Base-by-base conservation (phyloP, 1,140 invertebrate genomes). In the Bombus soroeensis region DNA sequence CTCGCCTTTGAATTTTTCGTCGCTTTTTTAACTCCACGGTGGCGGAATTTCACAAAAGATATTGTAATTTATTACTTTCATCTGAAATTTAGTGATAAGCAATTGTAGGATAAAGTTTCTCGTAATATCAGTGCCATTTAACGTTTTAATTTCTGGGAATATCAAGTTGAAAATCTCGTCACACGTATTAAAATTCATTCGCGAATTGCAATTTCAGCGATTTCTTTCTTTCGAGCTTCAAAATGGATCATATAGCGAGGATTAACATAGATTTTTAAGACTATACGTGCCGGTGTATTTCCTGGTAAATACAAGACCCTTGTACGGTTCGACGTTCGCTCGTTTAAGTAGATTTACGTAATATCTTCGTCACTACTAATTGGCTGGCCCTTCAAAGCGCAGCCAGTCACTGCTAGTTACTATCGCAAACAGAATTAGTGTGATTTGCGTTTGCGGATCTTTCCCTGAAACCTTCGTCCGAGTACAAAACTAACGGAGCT, bases 371-470 rank as follows among this genome's bases (percentile, higher is more conserved):
- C 53, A 0, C 39, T 72, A 2, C 83, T 84, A 84, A 80, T 80
- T 85, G 83, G 76, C 68, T 72, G 39, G 53, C 62, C 83, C 53
- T 64, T 72, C 77, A 64, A 72, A 73, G 68, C n/a, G 57, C 39
- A 71, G n/a, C 28, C 41, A 59, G 47, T 79, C 83, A 25, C 57
- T 37, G 25, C 39, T 34, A 72, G 68, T 37, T 79, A 62, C 41
- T 41, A 80, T 59, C 39, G 53, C 37, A 81, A 73, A 81, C 80
- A 64, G 68, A 73, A 72, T 81, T 81, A 81, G 68, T 0, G 39
- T 32, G 70, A 72, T 73, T 62, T 34, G 70, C 80, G 68, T 53
- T 81, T 72, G 0, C 18, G 37, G 79, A 79, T 47, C n/a, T 79
- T 79, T 79, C 34, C 28, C n/a, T 25, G 64, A 43, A 34, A 78